Base-by-base conservation (phyloP, 2,888 invertebrate species). In the Campoplex nolae region DNA sequence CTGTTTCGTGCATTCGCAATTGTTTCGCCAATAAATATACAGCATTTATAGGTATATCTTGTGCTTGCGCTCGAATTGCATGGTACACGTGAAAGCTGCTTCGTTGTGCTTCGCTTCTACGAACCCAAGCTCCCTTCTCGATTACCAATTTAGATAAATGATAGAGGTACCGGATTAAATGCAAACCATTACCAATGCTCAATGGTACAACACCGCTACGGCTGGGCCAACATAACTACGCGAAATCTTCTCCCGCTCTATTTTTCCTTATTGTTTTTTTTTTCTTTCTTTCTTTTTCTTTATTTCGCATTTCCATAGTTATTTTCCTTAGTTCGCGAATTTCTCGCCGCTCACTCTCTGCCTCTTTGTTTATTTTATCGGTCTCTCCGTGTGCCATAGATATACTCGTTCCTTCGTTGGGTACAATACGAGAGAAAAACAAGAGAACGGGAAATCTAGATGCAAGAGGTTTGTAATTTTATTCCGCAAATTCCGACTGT, bases 101-200 rank as follows among this genome's bases (percentile, higher is more conserved):
- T 70, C 65, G 73, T 62, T 28, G 23, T 51, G 48, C 83, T 18
- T 62, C n/a, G 48, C 38, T 38, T 23, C 62, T n/a, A 11, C 35
- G 62, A 68, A 18, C 70, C 71, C 65, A 68, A 35, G 71, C 83
- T 83, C 71, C 84, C 85, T 89, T 88, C 82, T 87, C 90, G 88
- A 89, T 89, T 90, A 89, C 89, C 92, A 90, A 93, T 93, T 93
- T 92, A 91, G 91, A 92, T 92, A 92, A 93, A 93, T 91, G 91
- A 92, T 92, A 88, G 23, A 23, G 23, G 90, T 76, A 28, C 89
- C 90, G 91, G 92, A 91, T 93, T 92, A 92, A 93, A 90, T 89
- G 90, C 91, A 89, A 89, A 88, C 90, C 90, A 93, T 93, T 92
- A 91, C 90, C 91, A 89, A 91, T 91, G 90, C 90, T 88, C 88